Base-by-base conservation (phyloP, 2,797 vertebrate species). In the Anomalospiza imberbis region DNA sequence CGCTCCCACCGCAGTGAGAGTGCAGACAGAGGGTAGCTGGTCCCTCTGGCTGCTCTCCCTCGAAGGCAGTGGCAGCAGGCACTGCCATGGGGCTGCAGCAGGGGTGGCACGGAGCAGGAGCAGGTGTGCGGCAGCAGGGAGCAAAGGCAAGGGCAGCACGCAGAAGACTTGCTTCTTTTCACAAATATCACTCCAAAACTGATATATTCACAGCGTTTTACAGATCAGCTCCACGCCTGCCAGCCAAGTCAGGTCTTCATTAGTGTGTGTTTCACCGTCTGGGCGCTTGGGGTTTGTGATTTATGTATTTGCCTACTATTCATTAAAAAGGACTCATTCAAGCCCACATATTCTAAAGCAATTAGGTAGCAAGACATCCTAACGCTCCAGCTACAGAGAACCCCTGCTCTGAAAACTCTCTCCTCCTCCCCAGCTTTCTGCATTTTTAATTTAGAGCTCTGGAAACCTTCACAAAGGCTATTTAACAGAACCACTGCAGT, bases 351-450 rank as follows among this genome's bases (percentile, higher is more conserved):
- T 96, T 94, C 71, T 79, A 65, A 79, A 65, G 80, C 91, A 96
- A 96, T 96, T 91, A 94, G 86, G 76, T 76, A 93, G 88, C 57
- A 85, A 97, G 89, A 55, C 88, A 81, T 91, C 60, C 90, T 89
- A 92, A 88, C 12, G 31, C 65, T 93, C 48, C 67, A 65, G 81
- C 79, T 89, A 87, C 60, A 76, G 81, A 91, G 63, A 75, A 54
- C 40, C 26, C 48, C 72, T 51, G 38, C 84, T 75, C 76, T 62
- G 67, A 42, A 32, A 34, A 54, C 12, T 17, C 60, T 77, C 80
- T 88, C 40, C 61, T 40, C 63, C 83, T 95, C 71, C 88, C 36
- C 51, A 75, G 61, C 60, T 72, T 93, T 85, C 80, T 71, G 74
- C 86, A 95, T 94, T 82, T 88, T 85, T 77, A 94, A 94, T 94